Conservation (phyloP, 2,113 vertebrate species). For the Raphicerus campestris region DNA sequence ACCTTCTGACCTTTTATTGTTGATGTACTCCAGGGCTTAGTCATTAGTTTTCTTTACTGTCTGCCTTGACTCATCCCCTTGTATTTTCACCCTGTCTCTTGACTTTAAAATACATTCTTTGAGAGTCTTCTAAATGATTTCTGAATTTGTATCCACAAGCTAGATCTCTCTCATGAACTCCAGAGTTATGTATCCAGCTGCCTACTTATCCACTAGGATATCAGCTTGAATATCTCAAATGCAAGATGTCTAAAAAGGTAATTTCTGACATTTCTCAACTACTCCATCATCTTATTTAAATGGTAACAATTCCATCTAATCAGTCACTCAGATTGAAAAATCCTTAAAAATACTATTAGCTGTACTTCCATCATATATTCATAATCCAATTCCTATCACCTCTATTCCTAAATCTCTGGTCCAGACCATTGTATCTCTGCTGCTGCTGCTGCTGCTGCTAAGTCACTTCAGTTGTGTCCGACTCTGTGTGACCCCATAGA, state of each 20-base stretch:
- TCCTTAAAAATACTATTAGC: neutral
- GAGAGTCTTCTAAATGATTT: neutral
- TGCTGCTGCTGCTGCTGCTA: too few species aligned
- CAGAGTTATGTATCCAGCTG: neutral
- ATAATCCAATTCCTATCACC: neutral
- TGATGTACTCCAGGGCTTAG: neutral
- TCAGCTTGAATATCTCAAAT: neutral
- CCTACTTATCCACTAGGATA: neutral
- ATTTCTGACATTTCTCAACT: neutral
- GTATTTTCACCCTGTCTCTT: neutral
- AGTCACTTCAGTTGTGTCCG: too few species aligned
- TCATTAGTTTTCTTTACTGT: neutral
- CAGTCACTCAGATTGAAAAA: neutral
- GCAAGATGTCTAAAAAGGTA: neutral
- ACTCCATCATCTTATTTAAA: neutral
- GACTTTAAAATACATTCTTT: neutral
- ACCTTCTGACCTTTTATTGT: neutral
- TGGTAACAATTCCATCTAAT: neutral
- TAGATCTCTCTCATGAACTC: neutral
- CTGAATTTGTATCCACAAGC: neutral
- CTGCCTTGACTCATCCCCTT: neutral
- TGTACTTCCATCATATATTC: neutral
- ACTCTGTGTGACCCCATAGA: too few species aligned
- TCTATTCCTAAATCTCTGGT: neutral
- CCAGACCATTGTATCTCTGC: neutral